A percentile compares a stretch with the other conserved stretches of the same genome.
Evolutionary conservation across 35 echinoderm and acorn worm genomes (phyloP).

Genomic region (Amphiura filiformis): DNA sequence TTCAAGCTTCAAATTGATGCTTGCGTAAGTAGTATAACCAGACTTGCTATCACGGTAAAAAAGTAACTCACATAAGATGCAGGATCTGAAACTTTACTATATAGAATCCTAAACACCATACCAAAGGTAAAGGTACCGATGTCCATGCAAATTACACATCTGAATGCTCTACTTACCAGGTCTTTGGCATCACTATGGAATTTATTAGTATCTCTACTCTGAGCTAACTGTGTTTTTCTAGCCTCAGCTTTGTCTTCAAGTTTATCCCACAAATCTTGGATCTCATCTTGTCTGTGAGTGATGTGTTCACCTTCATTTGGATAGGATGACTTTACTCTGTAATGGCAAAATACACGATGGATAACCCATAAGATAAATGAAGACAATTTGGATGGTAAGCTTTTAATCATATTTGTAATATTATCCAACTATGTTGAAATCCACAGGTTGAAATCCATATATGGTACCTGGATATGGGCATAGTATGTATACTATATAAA

Average conservation of each 20-base stretch:
- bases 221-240: slow-evolving; percentile 62
- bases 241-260: slow-evolving; percentile 65
- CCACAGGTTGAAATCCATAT: no score
- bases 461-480: no score
- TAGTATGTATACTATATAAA: no score
- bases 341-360: not conserved
- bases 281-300: slow-evolving; percentile 66
- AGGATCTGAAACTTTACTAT: no score
- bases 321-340: slow-evolving; percentile 90
- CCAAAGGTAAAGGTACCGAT: no score
- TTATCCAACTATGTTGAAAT: not conserved
- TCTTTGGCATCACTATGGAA: slow-evolving; percentile 84
- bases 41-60: no score
- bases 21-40: no score
- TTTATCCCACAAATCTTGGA: slow-evolving; percentile 70
- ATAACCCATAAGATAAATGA: not conserved
- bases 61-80: no score
- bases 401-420: no score
- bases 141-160: no score
- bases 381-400: not conserved
- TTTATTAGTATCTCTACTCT: slow-evolving; percentile 64
- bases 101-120: no score
- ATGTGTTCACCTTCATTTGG: slow-evolving; percentile 84
- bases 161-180: slow-evolving; percentile 75
- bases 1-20: no score